Percentiles rank a stretch among this genome's conserved stretches.
phyloP scores from a whole-genome alignment of 2,797 vertebrate species.

The Phyllotis vaccarum region DNA sequence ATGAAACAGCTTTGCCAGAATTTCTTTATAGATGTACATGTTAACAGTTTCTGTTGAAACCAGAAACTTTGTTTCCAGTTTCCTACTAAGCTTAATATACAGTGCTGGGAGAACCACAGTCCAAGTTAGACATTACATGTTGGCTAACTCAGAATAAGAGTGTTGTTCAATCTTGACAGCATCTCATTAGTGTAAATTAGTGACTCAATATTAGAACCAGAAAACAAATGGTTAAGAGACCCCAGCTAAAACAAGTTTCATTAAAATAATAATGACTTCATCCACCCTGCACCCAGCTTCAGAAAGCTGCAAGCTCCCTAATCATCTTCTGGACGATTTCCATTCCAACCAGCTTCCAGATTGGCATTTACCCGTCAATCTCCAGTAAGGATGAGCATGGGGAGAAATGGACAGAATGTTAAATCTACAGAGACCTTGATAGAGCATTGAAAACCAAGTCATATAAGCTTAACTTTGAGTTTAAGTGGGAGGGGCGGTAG shows the following conservation, averaged over 20 bases:
- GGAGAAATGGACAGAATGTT: constrained; percentile 63
- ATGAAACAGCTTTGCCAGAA: constrained; percentile 20
- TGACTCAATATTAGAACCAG: constrained; percentile 72
- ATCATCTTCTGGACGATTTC: constrained; percentile 74
- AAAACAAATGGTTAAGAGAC: constrained; percentile 72
- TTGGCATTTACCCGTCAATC: constrained; percentile 48
- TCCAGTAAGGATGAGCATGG: constrained; percentile 59
- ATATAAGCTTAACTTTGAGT: constrained; percentile 79
- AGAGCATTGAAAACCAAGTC: constrained; percentile 67
- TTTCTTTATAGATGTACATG: constrained; percentile 55
- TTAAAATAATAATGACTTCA: constrained; percentile 76
- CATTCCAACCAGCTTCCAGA: constrained; percentile 59
- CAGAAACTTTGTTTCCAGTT: constrained; percentile 64
- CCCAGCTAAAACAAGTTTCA: constrained; percentile 66
- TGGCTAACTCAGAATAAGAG: constrained; percentile 32
- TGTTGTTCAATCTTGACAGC: constrained; percentile 63
- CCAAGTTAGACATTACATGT: constrained; percentile 43
- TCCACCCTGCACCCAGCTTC: constrained; percentile 32
- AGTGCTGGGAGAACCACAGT: constrained; percentile 40
- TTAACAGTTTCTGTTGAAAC: constrained; percentile 72
- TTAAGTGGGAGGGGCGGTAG: neutral
- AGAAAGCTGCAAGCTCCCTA: constrained; percentile 64
- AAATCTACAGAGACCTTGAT: constrained; percentile 59
- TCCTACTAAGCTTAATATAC: neutral
- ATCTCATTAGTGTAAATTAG: constrained; percentile 73